Evolutionary conservation across 2,888 invertebrate genomes (phyloP).

Genomic region (Athripsodes cinereus): DNA sequence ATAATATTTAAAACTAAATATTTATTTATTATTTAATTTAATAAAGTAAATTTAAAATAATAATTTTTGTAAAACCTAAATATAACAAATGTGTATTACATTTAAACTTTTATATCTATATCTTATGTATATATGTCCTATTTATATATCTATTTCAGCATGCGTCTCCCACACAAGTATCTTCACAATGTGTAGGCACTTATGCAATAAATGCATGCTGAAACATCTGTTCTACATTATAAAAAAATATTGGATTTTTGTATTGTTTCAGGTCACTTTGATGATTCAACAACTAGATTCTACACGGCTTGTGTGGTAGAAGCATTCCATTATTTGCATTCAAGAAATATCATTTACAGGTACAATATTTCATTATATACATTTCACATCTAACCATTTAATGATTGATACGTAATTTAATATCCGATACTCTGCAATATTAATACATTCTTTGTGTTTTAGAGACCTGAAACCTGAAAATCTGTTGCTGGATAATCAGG

Average conservation of each 20-base stretch:
- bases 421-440: neutral
- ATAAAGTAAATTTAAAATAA: no score
- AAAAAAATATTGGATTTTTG: neutral
- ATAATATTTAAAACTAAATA: no score
- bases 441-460: slow-evolving; percentile 24
- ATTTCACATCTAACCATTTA: neutral
- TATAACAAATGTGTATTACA: no score
- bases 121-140: no score
- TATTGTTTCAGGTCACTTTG: slow-evolving; percentile 63
- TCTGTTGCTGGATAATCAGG: slow-evolving; percentile 82
- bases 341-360: slow-evolving; percentile 92
- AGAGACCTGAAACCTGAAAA: slow-evolving; percentile 93
- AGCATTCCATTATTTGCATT: slow-evolving; percentile 96
- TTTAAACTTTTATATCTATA: no score
- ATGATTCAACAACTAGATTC: slow-evolving; percentile 89
- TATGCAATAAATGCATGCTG: no score
- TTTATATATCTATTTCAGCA: no score
- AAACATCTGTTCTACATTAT: no score
- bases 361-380: slow-evolving; percentile 27
- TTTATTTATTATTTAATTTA: no score
- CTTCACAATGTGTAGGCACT: no score
- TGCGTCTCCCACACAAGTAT: no score
- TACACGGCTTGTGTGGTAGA: slow-evolving; percentile 97
- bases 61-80: no score
- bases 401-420: neutral